These are phyloP conservation scores for Lepus oiostolus DNA, from an alignment of 2,797 vertebrate genomes.

Conservation along the genomic window DNA sequence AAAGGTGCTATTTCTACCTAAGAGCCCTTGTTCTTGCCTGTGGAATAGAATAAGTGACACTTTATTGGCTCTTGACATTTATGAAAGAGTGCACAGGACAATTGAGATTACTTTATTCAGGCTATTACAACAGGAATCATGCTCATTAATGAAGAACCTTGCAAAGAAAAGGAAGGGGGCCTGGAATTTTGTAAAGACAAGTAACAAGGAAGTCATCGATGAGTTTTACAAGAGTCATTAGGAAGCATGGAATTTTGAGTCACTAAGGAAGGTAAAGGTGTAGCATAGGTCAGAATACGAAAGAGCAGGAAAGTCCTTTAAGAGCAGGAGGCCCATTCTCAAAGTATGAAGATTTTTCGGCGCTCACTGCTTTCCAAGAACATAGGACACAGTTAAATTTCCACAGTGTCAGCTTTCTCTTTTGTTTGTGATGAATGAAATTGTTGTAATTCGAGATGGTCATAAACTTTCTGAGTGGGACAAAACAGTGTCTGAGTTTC, in stretches of 20 bases:
- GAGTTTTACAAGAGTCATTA: constrained; percentile 1
- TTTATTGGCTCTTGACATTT: constrained; percentile 38
- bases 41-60: constrained; percentile 13
- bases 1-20: constrained; percentile 38
- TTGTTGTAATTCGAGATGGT: not conserved
- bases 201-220: not conserved
- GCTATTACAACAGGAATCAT: not conserved
- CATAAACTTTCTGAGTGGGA: not conserved
- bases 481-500: not conserved
- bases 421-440: constrained; percentile 13
- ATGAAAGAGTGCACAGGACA: not conserved
- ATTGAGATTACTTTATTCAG: constrained; percentile 30
- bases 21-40: not conserved
- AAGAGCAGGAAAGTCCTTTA: not conserved
- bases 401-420: not conserved
- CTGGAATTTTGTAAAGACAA: not conserved
- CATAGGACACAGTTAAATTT: not conserved
- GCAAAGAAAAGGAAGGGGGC: not conserved
- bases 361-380: not conserved
- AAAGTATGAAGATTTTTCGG: not conserved
- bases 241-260: not conserved
- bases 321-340: not conserved
- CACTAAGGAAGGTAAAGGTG: not conserved
- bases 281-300: not conserved
- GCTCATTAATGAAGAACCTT: not conserved